These are phyloP conservation scores for Drosophila auraria DNA, from an alignment of 1,140 invertebrate genomes.

Conservation along the genomic window DNA sequence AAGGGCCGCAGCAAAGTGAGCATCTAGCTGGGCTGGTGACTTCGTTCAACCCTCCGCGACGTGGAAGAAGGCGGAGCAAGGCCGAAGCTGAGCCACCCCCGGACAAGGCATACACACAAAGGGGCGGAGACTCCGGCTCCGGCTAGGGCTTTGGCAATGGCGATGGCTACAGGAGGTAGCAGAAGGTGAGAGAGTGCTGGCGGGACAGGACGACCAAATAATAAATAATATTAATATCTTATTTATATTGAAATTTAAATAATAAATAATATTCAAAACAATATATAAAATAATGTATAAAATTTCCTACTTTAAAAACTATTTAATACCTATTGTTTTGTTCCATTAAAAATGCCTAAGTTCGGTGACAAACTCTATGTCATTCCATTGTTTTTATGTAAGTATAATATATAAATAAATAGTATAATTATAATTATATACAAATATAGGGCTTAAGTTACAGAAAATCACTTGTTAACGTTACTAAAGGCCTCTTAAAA, in stretches of 20 bases:
- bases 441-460: too few species aligned
- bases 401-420: not conserved
- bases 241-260: too few species aligned
- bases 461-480: too few species aligned
- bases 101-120: slow-evolving; percentile 9
- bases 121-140: slow-evolving; percentile 3
- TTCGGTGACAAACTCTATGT: too few species aligned
- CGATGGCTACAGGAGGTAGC: not conserved
- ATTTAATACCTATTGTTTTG: too few species aligned
- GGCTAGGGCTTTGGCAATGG: not conserved
- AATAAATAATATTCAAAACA: not conserved
- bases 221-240: not conserved
- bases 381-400: not conserved
- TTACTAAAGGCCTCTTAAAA: too few species aligned
- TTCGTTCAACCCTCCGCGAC: slow-evolving; percentile 15
- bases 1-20: slow-evolving; percentile 29
- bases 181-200: not conserved
- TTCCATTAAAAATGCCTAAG: too few species aligned
- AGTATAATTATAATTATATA: too few species aligned
- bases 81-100: not conserved
- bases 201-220: not conserved
- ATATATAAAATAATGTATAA: not conserved
- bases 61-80: slow-evolving; percentile 15
- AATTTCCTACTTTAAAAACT: too few species aligned
- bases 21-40: slow-evolving; percentile 1